Evolutionary conservation across 2,113 vertebrate species (phyloP).

Genomic region (Cyanistes caeruleus): DNA sequence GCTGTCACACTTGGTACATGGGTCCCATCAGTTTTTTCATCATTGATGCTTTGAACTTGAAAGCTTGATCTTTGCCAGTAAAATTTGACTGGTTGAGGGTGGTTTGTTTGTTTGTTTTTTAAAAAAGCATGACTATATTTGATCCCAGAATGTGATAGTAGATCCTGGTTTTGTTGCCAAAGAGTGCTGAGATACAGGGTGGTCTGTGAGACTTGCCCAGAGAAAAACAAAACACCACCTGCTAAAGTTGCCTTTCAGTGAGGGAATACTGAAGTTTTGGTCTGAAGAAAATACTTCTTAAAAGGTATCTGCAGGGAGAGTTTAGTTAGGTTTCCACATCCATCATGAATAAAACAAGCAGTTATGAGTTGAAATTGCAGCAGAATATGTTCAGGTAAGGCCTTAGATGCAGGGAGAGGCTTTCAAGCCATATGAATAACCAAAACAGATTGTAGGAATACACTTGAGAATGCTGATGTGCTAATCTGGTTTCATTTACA

Average conservation of each 20-base stretch:
- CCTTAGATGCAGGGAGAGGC: neutral
- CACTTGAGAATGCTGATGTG: neutral
- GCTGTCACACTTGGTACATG: neutral
- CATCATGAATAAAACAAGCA: neutral
- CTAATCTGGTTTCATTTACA: conserved; percentile 8
- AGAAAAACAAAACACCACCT: accelerated
- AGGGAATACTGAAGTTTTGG: neutral
- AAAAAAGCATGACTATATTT: neutral
- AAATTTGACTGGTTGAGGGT: neutral
- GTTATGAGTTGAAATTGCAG: neutral
- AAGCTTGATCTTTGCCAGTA: neutral
- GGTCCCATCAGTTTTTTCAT: neutral
- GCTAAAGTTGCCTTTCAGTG: neutral
- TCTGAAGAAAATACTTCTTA: neutral
- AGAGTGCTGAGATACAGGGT: neutral
- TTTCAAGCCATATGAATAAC: neutral
- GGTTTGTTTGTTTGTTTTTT: neutral
- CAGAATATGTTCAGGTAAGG: neutral
- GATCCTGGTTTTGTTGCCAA: neutral
- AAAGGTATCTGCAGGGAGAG: neutral
- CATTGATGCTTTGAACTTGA: neutral
- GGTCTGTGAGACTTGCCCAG: neutral
- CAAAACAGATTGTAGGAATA: neutral
- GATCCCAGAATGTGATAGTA: neutral
- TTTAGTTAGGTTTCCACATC: neutral